phyloP scores from a whole-genome alignment of 1,140 invertebrate genomes.

The Drosophila ogumai region DNA sequence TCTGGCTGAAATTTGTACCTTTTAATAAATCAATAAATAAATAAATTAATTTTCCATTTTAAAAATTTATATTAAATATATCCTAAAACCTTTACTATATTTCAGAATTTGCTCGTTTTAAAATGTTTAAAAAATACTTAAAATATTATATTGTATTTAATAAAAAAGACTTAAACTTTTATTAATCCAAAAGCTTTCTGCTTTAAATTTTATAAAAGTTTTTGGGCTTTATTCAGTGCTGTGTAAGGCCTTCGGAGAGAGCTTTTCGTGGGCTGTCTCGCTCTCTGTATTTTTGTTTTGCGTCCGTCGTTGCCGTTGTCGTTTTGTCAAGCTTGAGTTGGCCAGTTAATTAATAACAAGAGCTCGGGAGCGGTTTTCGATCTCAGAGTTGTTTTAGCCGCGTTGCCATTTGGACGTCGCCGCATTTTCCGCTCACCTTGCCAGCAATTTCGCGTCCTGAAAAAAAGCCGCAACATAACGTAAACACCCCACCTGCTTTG shows the following conservation, averaged over 20 bases:
- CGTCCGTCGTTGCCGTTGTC: slow-evolving; percentile 15
- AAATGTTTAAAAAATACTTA: background rate
- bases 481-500: slow-evolving; percentile 19
- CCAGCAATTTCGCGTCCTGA: slow-evolving; percentile 57
- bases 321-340: slow-evolving; percentile 75
- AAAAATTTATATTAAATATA: no score
- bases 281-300: slow-evolving; percentile 20
- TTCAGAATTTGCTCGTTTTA: no score
- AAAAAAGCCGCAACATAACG: slow-evolving; percentile 12
- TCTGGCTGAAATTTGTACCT: no score
- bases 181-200: slow-evolving; percentile 3
- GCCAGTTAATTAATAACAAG: slow-evolving; percentile 79
- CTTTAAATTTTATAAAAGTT: background rate
- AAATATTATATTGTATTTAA: background rate
- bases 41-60: no score
- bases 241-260: slow-evolving; percentile 16
- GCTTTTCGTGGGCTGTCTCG: slow-evolving; percentile 22
- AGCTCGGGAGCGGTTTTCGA: slow-evolving; percentile 54
- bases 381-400: slow-evolving; percentile 69
- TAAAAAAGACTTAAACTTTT: background rate
- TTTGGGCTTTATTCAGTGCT: slow-evolving; percentile 25
- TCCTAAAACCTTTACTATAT: no score
- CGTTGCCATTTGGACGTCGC: slow-evolving; percentile 70
- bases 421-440: slow-evolving; percentile 19
- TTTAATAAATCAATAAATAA: no score